phyloP scores from a whole-genome alignment of 2,797 vertebrate species.

The Oryzias sinensis region DNA sequence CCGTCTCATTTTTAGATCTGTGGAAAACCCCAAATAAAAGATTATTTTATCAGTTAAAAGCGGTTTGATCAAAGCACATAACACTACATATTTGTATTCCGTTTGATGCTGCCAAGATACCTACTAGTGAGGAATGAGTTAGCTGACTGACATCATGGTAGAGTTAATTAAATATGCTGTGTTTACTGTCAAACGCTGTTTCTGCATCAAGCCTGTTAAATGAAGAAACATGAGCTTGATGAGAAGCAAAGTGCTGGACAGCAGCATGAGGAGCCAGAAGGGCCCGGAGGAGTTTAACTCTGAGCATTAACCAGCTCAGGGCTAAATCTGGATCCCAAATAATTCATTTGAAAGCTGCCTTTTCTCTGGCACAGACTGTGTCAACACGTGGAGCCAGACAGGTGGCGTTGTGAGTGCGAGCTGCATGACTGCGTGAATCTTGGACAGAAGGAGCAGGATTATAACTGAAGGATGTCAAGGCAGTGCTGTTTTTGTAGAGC shows the following conservation, averaged over 20 bases:
- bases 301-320: constrained; percentile 73
- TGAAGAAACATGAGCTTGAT: constrained; percentile 5
- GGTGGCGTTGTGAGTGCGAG: constrained; percentile 15
- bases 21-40: not conserved
- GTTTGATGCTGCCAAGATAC: not conserved
- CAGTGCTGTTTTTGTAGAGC: not conserved
- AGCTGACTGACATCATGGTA: not conserved
- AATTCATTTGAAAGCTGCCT: constrained; percentile 58
- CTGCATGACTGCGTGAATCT: constrained; percentile 4
- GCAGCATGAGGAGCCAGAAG: constrained; percentile 42
- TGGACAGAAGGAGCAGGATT: not conserved
- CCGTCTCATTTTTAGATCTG: not conserved
- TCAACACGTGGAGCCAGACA: constrained; percentile 40
- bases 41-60: not conserved
- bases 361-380: constrained; percentile 39
- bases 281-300: constrained; percentile 63
- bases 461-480: not conserved
- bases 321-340: constrained; percentile 70
- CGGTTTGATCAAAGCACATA: not conserved
- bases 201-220: constrained; percentile 11
- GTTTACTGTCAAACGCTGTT: constrained; percentile 9
- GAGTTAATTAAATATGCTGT: constrained; percentile 3
- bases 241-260: constrained; percentile 9
- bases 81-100: not conserved
- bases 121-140: constrained; percentile 5